Percentiles rank a stretch among this genome's conserved stretches.
Evolutionary conservation across 2,888 invertebrate genomes (phyloP).

Genomic region (Nycteola revayana): DNA sequence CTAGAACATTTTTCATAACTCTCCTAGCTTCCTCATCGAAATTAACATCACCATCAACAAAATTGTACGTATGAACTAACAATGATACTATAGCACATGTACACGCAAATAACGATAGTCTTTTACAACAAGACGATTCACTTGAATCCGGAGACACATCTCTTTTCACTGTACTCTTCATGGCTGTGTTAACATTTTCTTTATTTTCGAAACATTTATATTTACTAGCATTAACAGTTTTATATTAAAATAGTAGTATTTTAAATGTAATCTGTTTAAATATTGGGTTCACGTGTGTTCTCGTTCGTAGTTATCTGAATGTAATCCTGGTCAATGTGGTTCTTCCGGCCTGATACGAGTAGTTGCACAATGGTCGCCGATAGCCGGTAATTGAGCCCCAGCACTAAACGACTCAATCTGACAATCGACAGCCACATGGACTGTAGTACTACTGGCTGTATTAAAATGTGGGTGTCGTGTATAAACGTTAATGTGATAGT

Average conservation of each 20-base stretch:
- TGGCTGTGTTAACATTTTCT: no score
- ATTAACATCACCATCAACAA: conserved; percentile 39
- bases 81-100: conserved; percentile 60
- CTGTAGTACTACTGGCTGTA: no score
- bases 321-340: conserved; percentile 64
- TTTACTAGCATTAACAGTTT: neutral
- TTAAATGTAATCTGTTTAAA: conserved; percentile 10
- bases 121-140: conserved; percentile 49
- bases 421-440: conserved; percentile 53
- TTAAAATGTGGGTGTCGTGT: no score
- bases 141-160: conserved; percentile 32
- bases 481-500: no score
- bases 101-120: conserved; percentile 61
- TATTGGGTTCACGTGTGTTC: conserved; percentile 27
- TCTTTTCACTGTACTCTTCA: conserved; percentile 31
- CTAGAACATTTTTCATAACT: conserved; percentile 46
- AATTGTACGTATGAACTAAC: conserved; percentile 60
- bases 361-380: conserved; percentile 66
- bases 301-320: conserved; percentile 50
- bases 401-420: conserved; percentile 50
- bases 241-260: conserved; percentile 4
- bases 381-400: conserved; percentile 63
- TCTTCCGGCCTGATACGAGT: conserved; percentile 66
- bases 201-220: no score
- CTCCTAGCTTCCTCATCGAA: conserved; percentile 41